Conservation (phyloP, 2,113 vertebrate genomes). For the Toxotes chatareus region DNA sequence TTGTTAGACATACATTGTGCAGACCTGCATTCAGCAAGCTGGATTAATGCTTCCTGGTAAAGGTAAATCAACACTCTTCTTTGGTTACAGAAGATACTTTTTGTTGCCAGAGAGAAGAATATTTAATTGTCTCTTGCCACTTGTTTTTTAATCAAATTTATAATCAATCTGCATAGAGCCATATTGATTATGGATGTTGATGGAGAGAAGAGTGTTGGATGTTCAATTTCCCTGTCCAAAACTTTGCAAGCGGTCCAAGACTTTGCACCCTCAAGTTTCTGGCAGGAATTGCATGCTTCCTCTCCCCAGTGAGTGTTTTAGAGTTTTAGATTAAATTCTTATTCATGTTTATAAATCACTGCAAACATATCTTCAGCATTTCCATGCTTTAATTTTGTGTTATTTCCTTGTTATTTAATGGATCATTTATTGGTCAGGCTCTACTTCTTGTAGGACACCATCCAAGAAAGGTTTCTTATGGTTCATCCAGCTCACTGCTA, state of each 20-base stretch:
- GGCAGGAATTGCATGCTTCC: not conserved
- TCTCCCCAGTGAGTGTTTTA: not conserved
- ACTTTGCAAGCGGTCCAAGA: not conserved
- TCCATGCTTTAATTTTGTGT: not conserved
- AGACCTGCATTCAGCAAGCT: not conserved
- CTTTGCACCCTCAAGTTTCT: not conserved
- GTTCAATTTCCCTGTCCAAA: not conserved
- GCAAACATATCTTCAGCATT: not conserved
- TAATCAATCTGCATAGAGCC: no score
- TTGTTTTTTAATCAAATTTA: no score
- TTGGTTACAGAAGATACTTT: not conserved
- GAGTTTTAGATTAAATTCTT: no score
- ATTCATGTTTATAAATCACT: not conserved
- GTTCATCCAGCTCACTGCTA: not conserved
- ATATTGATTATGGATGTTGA: no score
- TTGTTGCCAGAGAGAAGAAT: not conserved
- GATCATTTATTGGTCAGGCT: not conserved
- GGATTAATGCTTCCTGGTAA: not conserved
- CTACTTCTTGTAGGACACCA: not conserved
- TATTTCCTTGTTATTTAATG: constrained; percentile 5
- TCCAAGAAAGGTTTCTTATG: not conserved
- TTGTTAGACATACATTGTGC: not conserved
- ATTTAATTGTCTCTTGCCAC: not conserved
- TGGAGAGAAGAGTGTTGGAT: no score
- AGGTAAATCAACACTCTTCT: not conserved